Evolutionary conservation across 2,888 invertebrate genomes (phyloP), one percentile per base, ranked within the genome.

Genomic region (Cosmopolites sordidus): DNA sequence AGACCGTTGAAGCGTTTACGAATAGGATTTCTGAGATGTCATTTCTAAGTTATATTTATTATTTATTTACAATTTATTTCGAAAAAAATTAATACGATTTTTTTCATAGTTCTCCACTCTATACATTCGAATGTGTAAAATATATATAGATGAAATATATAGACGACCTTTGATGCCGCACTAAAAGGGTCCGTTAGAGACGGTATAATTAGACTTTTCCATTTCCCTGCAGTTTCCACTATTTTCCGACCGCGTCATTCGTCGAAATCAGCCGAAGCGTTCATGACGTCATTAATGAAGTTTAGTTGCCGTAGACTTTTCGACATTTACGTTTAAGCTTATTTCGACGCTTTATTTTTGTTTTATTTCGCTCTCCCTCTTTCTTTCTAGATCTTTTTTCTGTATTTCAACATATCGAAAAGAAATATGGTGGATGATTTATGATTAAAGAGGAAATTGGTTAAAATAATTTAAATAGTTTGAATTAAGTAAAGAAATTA

Each of bases 151-250:
- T n/a, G n/a, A n/a, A n/a, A n/a, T n/a, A n/a, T n/a, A n/a, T n/a
- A n/a, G n/a, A n/a, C n/a, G n/a, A n/a, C n/a, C n/a, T n/a, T n/a
- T n/a, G 51, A 11, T 22, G 12, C 27, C 43, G 16, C n/a, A 54
- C 53, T 54, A 54, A 54, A 39, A 9, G 18, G 8, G n/a, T 12
- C 33, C n/a, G 41, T 42, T 43, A 30, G 45, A 48, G 14, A 29
- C 48, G 51, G 48, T 48, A 56, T 56, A 52, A 56, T 56, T 56
- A 56, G 56, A 48, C 30, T 56, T 56, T 56, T 48, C 56, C 45
- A 56, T 52, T 56, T 56, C 51, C 56, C 46, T 56, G 56, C 56
- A 56, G 56, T 56, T 56, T 56, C 56, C 48, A 56, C 56, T 29
- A 48, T 46, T 55, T 46, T 42, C 50, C 33, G 22, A 30, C 47